phyloP scores from a whole-genome alignment of 2,797 vertebrate species.

The Halcyon smyrnensis region DNA sequence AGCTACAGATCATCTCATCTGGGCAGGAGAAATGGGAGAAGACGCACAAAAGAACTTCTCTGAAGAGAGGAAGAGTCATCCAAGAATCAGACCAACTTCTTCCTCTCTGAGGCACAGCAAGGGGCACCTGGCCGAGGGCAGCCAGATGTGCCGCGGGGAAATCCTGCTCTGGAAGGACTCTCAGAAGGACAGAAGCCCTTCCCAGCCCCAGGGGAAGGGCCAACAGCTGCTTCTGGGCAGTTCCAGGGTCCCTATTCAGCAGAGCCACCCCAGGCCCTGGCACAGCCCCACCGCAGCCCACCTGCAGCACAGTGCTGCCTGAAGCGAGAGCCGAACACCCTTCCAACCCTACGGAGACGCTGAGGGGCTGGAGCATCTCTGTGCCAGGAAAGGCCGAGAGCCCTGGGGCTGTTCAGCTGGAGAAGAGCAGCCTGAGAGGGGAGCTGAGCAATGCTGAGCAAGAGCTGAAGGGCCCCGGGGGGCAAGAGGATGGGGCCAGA shows the following conservation, averaged over 20 bases:
- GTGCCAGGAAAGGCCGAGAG: too few species aligned
- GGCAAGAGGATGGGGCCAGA: too few species aligned
- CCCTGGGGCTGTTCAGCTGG: too few species aligned
- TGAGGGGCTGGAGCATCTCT: too few species aligned
- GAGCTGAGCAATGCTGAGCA: too few species aligned
- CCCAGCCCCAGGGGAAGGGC: background rate
- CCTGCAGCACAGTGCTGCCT: background rate
- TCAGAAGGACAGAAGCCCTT: background rate
- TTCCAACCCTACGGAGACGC: background rate
- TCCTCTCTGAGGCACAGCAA: background rate
- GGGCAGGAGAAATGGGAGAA: background rate
- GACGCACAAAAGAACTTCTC: background rate
- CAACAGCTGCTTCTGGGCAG: too few species aligned
- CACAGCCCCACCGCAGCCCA: background rate
- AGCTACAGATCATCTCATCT: fast-evolving
- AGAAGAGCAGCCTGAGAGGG: too few species aligned
- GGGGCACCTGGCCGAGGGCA: background rate
- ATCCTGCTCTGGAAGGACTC: background rate
- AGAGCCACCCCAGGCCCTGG: background rate
- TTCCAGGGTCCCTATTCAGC: background rate
- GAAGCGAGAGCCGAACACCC: background rate
- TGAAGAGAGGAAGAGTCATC: background rate
- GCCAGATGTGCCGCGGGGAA: background rate
- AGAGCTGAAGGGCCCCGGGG: too few species aligned
- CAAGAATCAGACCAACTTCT: background rate